These are phyloP conservation scores for Cantharis rufa DNA, from an alignment of 2,888 invertebrate genomes.

Conservation along the genomic window DNA sequence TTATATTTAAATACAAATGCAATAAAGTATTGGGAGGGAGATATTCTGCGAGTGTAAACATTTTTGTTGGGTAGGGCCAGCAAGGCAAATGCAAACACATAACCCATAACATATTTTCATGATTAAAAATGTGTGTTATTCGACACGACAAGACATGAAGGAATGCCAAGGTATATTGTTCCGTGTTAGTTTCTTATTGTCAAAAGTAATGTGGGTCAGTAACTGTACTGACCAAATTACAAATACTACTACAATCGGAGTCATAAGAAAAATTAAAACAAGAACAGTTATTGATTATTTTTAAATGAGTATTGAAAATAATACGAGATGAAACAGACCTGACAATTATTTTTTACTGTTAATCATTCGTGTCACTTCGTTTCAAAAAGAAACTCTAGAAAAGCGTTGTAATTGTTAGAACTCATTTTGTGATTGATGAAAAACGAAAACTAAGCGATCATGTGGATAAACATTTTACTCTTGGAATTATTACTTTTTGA, in stretches of 20 bases:
- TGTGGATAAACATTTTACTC: not conserved
- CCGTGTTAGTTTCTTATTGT: conserved; percentile 27
- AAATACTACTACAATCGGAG: not conserved
- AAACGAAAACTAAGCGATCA: not conserved
- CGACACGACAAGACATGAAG: conserved; percentile 20
- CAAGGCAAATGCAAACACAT: conserved; percentile 5
- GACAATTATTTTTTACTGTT: not conserved
- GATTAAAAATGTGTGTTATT: conserved; percentile 22
- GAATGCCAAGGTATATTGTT: conserved; percentile 26
- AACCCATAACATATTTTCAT: conserved; percentile 10
- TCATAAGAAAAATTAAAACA: not conserved
- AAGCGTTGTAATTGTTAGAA: not conserved
- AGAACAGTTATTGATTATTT: not conserved
- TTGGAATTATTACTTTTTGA: not conserved
- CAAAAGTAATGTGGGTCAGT: conserved; percentile 27
- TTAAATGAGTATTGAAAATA: not conserved
- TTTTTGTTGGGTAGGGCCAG: conserved; percentile 4
- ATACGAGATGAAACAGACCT: not conserved
- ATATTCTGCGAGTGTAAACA: not conserved
- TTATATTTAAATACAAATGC: not conserved
- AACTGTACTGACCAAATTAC: conserved; percentile 14
- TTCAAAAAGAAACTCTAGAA: not conserved
- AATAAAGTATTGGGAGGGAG: not conserved
- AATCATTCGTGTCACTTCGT: not conserved
- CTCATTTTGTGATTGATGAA: not conserved